Evolutionary conservation across 2,113 vertebrate genomes (phyloP).

Genomic region (Beaufortia kweichowensis): DNA sequence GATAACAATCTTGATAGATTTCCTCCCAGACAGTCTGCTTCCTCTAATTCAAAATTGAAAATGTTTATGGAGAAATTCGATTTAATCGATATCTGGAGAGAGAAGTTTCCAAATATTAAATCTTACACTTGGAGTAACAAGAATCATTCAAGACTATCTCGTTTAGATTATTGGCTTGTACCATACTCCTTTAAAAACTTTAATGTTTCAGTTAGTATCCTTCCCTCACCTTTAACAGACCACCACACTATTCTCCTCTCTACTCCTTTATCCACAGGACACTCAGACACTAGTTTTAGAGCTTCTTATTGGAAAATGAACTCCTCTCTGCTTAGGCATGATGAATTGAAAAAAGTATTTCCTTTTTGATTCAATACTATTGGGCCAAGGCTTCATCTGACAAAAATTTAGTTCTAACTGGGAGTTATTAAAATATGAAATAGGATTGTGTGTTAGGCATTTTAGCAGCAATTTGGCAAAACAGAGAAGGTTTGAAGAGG

Average conservation of each 20-base stretch:
- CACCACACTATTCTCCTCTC: background rate
- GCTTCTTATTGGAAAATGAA: background rate
- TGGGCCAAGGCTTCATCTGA: too few relatives aligned
- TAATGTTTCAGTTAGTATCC: too few relatives aligned
- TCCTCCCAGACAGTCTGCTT: background rate
- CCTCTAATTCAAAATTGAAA: background rate
- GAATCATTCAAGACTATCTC: background rate
- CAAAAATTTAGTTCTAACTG: background rate
- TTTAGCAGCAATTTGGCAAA: background rate
- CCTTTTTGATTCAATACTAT: background rate
- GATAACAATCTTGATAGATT: background rate
- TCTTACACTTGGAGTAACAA: background rate
- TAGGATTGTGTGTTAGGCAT: background rate
- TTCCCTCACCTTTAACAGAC: background rate
- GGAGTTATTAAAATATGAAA: background rate
- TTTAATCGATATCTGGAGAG: background rate
- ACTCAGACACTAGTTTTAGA: background rate
- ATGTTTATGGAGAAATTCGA: background rate
- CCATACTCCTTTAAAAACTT: background rate
- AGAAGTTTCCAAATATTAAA: background rate
- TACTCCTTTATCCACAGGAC: background rate
- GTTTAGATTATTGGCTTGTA: background rate
- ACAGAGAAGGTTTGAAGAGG: background rate
- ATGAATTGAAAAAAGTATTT: background rate
- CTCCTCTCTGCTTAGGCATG: background rate